These are phyloP conservation scores for Pachliopta kotzebuea DNA, from an alignment of 2,888 invertebrate species.

Conservation along the genomic window DNA sequence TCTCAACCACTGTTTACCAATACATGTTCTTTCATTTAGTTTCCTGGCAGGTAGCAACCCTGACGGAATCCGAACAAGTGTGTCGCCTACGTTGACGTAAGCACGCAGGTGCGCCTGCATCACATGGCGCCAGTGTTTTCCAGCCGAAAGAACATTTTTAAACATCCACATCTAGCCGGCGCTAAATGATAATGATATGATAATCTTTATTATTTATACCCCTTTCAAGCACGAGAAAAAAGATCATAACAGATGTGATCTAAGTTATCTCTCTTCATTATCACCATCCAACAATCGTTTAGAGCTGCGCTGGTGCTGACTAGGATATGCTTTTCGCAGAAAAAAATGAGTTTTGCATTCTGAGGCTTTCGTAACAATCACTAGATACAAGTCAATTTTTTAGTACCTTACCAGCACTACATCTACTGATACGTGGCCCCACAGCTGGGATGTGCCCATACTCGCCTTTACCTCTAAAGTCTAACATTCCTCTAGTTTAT, in stretches of 20 bases:
- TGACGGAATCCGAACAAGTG: conserved; percentile 11
- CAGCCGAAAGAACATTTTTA: conserved; percentile 20
- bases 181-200: conserved; percentile 2
- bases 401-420: background rate
- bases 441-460: background rate
- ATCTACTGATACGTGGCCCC: background rate
- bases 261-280: background rate
- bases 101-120: conserved; percentile 19
- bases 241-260: too few species aligned
- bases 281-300: background rate
- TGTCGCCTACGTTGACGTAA: conserved; percentile 28
- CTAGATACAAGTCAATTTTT: too few species aligned
- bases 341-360: background rate
- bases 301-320: too few species aligned
- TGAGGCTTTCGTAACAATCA: background rate
- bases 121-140: conserved; percentile 26
- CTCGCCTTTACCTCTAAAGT: too few species aligned
- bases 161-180: conserved; percentile 16
- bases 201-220: background rate
- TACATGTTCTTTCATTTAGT: too few species aligned
- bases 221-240: background rate
- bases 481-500: too few species aligned
- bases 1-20: too few species aligned
- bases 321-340: background rate
- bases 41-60: conserved; percentile 9